Evolutionary conservation across 2,888 invertebrate species (phyloP).

Genomic region (Drosophila suboccidentalis): DNA sequence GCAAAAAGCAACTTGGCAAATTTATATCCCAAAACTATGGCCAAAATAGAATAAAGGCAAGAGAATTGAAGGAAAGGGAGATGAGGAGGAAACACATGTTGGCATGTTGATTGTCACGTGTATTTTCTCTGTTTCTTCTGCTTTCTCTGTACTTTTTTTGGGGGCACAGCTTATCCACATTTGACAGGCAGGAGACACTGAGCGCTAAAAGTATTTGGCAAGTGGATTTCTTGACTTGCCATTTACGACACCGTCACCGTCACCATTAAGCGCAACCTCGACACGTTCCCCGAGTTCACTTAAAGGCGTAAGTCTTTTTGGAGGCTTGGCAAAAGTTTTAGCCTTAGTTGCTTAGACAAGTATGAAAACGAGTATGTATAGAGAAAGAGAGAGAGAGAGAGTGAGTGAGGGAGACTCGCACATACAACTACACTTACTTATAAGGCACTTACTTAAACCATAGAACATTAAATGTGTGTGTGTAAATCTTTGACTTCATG

Average conservation of each 20-base stretch:
- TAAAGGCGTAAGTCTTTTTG: conserved; percentile 25
- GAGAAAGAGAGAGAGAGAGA: not conserved
- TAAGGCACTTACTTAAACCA: conserved; percentile 46
- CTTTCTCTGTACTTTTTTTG: conserved; percentile 29
- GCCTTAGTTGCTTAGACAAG: conserved; percentile 17
- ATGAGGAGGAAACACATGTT: conserved; percentile 58
- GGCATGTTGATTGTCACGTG: conserved; percentile 73
- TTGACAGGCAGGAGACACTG: conserved; percentile 25
- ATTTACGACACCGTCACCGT: conserved; percentile 53
- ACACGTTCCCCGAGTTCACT: conserved; percentile 32
- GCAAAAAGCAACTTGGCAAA: conserved; percentile 68
- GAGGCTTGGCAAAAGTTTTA: conserved; percentile 40
- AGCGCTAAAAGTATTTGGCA: conserved; percentile 72
- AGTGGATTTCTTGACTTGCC: conserved; percentile 77
- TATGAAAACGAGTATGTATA: conserved; percentile 8
- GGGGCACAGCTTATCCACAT: conserved; percentile 55
- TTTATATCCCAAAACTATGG: conserved; percentile 74
- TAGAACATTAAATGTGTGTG: conserved; percentile 34
- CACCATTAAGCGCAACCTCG: conserved; percentile 57
- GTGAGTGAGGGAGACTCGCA: not conserved
- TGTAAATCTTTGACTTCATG: conserved; percentile 42
- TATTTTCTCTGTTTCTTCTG: conserved; percentile 20
- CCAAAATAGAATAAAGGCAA: conserved; percentile 60
- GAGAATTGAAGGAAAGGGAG: not conserved
- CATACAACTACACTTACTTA: conserved; percentile 31